Conservation (phyloP, 1,140 invertebrate genomes). For the Philopotamus ludificatus region DNA sequence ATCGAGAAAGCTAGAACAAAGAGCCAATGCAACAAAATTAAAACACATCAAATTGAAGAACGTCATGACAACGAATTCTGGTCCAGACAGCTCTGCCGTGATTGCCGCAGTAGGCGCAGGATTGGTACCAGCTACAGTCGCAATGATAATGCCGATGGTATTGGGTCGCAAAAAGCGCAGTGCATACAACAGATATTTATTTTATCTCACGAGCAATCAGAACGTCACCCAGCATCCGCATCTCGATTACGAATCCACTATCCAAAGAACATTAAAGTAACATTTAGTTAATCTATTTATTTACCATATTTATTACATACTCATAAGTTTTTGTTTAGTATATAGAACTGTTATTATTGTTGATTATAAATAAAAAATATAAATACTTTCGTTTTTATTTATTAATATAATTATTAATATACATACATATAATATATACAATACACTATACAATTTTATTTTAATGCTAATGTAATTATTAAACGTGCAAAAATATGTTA, state of each 20-base stretch:
- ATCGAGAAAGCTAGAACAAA: conserved; percentile 44
- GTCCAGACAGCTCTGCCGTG: conserved; percentile 59
- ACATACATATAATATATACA: conserved; percentile 1
- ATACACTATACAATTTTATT: not conserved
- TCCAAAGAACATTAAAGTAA: conserved; percentile 34
- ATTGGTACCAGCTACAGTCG: conserved; percentile 76
- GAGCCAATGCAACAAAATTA: conserved; percentile 18
- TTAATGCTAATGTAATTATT: not conserved
- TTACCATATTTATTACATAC: conserved; percentile 1
- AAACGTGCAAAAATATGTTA: not conserved
- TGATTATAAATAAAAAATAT: too few relatives aligned
- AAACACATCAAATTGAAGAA: conserved; percentile 46
- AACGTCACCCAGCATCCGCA: conserved; percentile 37
- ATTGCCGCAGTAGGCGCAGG: conserved; percentile 73
- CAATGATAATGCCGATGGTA: conserved; percentile 75
- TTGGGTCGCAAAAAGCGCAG: conserved; percentile 58
- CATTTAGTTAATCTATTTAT: conserved; percentile 4
- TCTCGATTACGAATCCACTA: conserved; percentile 34
- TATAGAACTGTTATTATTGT: too few relatives aligned
- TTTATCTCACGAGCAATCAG: not conserved
- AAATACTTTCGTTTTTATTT: too few relatives aligned
- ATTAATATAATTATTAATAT: too few relatives aligned
- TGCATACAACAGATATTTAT: not conserved
- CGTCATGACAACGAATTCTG: conserved; percentile 45
- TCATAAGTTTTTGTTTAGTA: not conserved